Conservation (phyloP, 1,140 invertebrate species). For the Apis florea region DNA sequence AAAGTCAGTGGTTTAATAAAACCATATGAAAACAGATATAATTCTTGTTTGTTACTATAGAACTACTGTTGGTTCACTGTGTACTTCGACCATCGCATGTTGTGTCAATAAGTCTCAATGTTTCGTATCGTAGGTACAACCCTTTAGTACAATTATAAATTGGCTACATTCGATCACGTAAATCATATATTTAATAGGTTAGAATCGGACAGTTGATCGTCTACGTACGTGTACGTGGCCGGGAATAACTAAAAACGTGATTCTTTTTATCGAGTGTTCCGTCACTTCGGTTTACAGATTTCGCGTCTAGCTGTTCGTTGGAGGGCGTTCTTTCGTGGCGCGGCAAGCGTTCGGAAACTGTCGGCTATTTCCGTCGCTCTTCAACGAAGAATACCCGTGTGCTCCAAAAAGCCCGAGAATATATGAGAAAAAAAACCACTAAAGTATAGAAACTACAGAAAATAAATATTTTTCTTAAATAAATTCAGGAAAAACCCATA, state of each 20-base stretch:
- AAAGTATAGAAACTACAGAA: slow-evolving; percentile 20
- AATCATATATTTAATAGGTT: slow-evolving; percentile 15
- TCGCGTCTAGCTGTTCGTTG: slow-evolving; percentile 66
- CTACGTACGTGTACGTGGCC: slow-evolving; percentile 45
- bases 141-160: slow-evolving; percentile 28
- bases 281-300: slow-evolving; percentile 61
- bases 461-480: slow-evolving; percentile 3
- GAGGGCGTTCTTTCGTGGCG: slow-evolving; percentile 75
- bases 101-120: slow-evolving; percentile 61
- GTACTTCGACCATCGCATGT: slow-evolving; percentile 60
- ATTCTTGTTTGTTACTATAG: slow-evolving; percentile 34
- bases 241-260: slow-evolving; percentile 35
- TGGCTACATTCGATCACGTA: slow-evolving; percentile 17
- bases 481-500: background rate
- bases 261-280: slow-evolving; percentile 54
- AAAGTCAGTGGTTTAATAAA: slow-evolving; percentile 1
- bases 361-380: slow-evolving; percentile 63
- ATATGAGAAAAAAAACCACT: slow-evolving; percentile 34
- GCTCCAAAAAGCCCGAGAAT: slow-evolving; percentile 54
- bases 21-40: slow-evolving; percentile 33
- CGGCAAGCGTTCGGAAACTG: slow-evolving; percentile 69
- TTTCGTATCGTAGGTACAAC: slow-evolving; percentile 45
- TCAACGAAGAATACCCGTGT: slow-evolving; percentile 49
- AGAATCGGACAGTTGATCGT: slow-evolving; percentile 37
- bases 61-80: slow-evolving; percentile 35